Conservation (phyloP, 2,113 vertebrate genomes). For the Coreoperca whiteheadi region DNA sequence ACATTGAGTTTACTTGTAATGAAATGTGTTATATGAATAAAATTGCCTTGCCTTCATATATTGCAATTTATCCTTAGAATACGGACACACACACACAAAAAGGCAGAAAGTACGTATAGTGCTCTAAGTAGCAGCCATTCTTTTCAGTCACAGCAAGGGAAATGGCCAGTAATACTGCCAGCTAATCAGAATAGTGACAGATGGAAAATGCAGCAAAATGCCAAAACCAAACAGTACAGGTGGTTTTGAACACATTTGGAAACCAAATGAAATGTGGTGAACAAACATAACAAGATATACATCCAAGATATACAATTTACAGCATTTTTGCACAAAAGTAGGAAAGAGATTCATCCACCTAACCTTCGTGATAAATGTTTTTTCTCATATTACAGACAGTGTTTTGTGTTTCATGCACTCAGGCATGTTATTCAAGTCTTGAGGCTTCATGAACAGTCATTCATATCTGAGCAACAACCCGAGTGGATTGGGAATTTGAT, state of each 20-base stretch:
- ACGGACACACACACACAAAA: background rate
- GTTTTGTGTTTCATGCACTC: constrained; percentile 19
- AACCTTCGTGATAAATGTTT: constrained; percentile 4
- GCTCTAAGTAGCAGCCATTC: background rate
- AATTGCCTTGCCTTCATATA: background rate
- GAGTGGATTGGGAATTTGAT: constrained; percentile 63
- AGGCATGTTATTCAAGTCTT: constrained; percentile 28
- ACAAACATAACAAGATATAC: background rate
- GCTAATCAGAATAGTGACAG: background rate
- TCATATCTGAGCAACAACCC: constrained; percentile 13
- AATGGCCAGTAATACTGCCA: background rate
- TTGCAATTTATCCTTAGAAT: background rate
- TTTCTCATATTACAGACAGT: background rate
- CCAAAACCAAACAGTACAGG: background rate
- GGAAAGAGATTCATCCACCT: background rate
- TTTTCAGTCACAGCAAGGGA: background rate
- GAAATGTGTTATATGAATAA: background rate
- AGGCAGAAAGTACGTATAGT: too few relatives aligned
- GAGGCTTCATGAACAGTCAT: constrained; percentile 22
- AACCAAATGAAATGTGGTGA: background rate
- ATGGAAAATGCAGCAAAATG: constrained; percentile 5
- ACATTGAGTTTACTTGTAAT: background rate
- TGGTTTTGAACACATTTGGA: background rate
- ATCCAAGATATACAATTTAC: background rate
- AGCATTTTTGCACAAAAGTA: constrained; percentile 13